Evolutionary conservation across 1,140 invertebrate species (phyloP), one percentile per base, ranked within the genome.

Genomic region (Drosophila micromelanica): DNA sequence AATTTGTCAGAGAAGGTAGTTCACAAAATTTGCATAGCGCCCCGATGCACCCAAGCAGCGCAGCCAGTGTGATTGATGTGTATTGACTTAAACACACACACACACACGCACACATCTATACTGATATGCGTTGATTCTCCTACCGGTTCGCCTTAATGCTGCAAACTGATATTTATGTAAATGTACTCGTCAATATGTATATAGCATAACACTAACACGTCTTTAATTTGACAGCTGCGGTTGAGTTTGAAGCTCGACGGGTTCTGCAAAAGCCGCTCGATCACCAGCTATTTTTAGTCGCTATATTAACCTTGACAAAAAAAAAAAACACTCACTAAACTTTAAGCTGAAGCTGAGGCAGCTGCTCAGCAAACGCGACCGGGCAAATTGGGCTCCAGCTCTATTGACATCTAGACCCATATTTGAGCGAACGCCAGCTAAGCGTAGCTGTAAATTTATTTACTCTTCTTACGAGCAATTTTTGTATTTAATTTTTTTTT

Each of bases 1-100:
- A 90, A 90, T 90, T 90, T 90, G 86, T 90, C 87, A 87, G 79
- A 63, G 78, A 79, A 80, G 85, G 62, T 84, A 89, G 84, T 90
- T 77, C 85, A 79, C 85, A 62, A 89, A 70, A 85, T 89, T 89
- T 89, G 80, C 84, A 89, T 87, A 87, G 85, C 76, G 82, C 78
- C 78, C 81, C 56, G 59, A 56, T 65, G 63, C 56, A 61, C 51
- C 30, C 38, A 59, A 57, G 73, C 68, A 68, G 49, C 45, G 38
- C 15, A 15, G 35, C 49, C 15, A 20, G 35, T 46, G 30, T 87
- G 82, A 87, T 87, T 90, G 80, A 80, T 89, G 84, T 55, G 13
- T 68, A 46, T 54, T 73, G 76, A 84, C 72, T 68, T 73, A 84
- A 73, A 55, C 61, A 78, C n/a, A 49, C 27, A 32, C 7, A 15